Base-by-base conservation (phyloP, 1,140 invertebrate genomes). In the Littorina saxatilis region DNA sequence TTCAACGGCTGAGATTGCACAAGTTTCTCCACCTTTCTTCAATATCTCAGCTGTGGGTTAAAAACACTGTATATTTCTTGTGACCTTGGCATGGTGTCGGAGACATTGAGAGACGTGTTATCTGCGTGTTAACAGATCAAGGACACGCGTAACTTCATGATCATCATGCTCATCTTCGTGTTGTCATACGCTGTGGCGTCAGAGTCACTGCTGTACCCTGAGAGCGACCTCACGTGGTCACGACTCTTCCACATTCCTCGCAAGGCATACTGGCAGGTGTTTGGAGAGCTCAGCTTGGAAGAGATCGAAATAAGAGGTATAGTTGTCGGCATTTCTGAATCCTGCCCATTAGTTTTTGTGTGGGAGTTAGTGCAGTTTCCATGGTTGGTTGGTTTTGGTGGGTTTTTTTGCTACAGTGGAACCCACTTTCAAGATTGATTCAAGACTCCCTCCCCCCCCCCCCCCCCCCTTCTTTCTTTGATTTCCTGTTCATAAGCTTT, bases 241-340 rank as follows among this genome's bases (percentile, higher is more conserved):
- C 86, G 92, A 15, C 79, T 92, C 13, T 84, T 87, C 13, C 84
- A 89, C 32, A 86, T 93, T 23, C 80, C 92, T 11, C 87, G 90
- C 32, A 88, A 88, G 37, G 87, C 93, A 2, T 93, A 93, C 81
- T 93, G 91, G 91, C 93, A 93, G 83, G 90, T 93, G 82, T 93
- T 92, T 85, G 93, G 93, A 20, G 88, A 93, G 83, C 83, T 93
- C 13, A 90, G 90, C 72, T 84, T 93, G 47, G 92, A 93, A 1
- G 90, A 91, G 66, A 83, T 92, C n/a, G 90, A 91, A 85, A 88
- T 91, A 90, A 84, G 35, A 63, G 85, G 72, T 88, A 66, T n/a
- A 27, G 1, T 63, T 0, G 66, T 9, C n/a, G n/a, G n/a, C n/a
- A n/a, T 63, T n/a, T 20, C 7, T 63, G 58, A 2, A n/a, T 63